phyloP scores from a whole-genome alignment of 2,888 invertebrate genomes.

The Nycteola revayana region DNA sequence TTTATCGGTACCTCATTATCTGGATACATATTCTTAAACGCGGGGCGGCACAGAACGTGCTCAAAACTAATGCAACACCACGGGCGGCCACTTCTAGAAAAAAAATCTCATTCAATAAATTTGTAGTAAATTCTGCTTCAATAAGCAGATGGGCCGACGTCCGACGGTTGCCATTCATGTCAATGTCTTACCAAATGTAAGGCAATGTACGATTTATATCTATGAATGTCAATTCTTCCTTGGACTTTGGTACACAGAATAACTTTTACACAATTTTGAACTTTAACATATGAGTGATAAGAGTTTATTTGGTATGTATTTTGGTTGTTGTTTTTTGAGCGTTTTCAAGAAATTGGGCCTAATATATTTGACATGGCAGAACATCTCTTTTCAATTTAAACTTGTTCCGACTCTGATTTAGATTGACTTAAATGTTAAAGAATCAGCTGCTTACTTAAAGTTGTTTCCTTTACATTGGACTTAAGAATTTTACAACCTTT shows the following conservation, averaged over 20 bases:
- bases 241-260: no score
- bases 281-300: background rate
- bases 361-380: constrained; percentile 26
- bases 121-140: constrained; percentile 31
- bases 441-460: constrained; percentile 1
- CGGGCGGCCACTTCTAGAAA: constrained; percentile 34
- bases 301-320: constrained; percentile 9
- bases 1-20: no score
- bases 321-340: constrained; percentile 20
- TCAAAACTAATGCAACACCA: constrained; percentile 18
- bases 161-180: constrained; percentile 21
- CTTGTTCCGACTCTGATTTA: constrained; percentile 5
- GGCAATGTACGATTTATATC: constrained; percentile 26
- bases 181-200: constrained; percentile 25
- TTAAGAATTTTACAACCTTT: no score
- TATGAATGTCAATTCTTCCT: constrained; percentile 6
- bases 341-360: constrained; percentile 19
- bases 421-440: background rate
- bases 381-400: constrained; percentile 19
- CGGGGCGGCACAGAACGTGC: constrained; percentile 17
- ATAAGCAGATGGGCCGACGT: constrained; percentile 27
- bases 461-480: no score
- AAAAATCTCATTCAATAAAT: constrained; percentile 24
- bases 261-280: constrained; percentile 3
- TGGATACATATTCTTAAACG: constrained; percentile 2